Conservation (phyloP, 1,140 invertebrate species). For the Drosophila pseudoananassae region DNA sequence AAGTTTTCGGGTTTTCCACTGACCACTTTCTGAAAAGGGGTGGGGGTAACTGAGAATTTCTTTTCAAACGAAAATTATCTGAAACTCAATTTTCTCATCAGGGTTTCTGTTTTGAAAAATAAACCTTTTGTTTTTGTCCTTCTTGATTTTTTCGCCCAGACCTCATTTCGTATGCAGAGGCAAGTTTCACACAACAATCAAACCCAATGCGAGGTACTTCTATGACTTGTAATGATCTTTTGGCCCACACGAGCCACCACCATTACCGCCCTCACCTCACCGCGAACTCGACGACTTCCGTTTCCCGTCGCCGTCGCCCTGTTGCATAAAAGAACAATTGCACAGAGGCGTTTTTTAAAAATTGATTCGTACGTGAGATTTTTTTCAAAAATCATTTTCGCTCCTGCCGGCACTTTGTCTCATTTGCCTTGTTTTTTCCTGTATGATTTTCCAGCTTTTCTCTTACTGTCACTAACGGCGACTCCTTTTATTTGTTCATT, state of each 20-base stretch:
- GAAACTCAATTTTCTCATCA: background rate
- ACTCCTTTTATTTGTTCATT: constrained; percentile 36
- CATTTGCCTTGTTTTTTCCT: constrained; percentile 63
- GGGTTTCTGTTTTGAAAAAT: background rate
- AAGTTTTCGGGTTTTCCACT: constrained; percentile 22
- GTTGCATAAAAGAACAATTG: constrained; percentile 78
- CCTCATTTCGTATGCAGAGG: constrained; percentile 66
- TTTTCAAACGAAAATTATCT: too few species aligned
- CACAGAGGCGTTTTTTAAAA: constrained; percentile 50
- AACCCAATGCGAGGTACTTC: constrained; percentile 51
- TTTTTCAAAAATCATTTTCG: constrained; percentile 62
- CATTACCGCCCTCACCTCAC: background rate
- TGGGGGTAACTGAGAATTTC: background rate
- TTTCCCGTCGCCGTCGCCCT: constrained; percentile 55
- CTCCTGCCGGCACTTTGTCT: constrained; percentile 12
- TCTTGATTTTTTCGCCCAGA: constrained; percentile 4
- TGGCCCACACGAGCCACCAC: constrained; percentile 11
- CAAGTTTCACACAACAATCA: constrained; percentile 72
- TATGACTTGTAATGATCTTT: constrained; percentile 62
- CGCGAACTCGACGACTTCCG: constrained; percentile 46
- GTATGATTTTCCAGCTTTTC: constrained; percentile 42
- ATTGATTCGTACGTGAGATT: constrained; percentile 75
- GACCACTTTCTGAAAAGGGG: background rate
- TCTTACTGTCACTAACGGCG: constrained; percentile 30
- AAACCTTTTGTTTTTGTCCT: constrained; percentile 6